Conservation (phyloP, 2,797 vertebrate species). For the Chloroceryle amazona region DNA sequence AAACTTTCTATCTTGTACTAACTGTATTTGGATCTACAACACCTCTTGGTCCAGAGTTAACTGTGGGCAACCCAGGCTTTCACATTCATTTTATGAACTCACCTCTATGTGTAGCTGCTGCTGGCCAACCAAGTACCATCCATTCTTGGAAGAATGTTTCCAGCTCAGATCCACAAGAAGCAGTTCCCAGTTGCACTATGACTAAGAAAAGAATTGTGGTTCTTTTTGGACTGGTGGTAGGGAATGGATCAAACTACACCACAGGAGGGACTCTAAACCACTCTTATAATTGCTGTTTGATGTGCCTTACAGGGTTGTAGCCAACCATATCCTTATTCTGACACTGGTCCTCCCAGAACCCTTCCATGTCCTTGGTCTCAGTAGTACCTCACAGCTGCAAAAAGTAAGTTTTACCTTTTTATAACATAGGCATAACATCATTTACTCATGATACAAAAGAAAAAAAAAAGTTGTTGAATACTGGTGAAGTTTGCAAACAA, state of each 20-base stretch:
- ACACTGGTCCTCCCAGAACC: neutral
- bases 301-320: neutral
- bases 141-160: neutral
- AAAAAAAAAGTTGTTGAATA: too few species aligned
- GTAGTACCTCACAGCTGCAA: neutral
- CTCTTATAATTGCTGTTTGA: neutral
- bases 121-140: neutral
- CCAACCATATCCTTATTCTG: neutral
- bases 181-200: neutral
- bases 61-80: neutral
- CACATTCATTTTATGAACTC: neutral
- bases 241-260: accelerated
- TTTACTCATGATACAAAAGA: neutral
- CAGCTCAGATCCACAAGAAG: neutral
- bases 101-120: accelerated
- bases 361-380: neutral
- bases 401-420: neutral
- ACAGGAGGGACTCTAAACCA: neutral
- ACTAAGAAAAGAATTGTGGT: neutral
- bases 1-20: neutral
- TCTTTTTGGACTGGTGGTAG: neutral
- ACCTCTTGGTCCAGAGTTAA: neutral
- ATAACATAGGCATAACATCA: neutral
- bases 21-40: neutral
- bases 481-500: neutral